Evolutionary conservation across 2,888 invertebrate species (phyloP).

Genomic region (Nasonovia ribisnigri): DNA sequence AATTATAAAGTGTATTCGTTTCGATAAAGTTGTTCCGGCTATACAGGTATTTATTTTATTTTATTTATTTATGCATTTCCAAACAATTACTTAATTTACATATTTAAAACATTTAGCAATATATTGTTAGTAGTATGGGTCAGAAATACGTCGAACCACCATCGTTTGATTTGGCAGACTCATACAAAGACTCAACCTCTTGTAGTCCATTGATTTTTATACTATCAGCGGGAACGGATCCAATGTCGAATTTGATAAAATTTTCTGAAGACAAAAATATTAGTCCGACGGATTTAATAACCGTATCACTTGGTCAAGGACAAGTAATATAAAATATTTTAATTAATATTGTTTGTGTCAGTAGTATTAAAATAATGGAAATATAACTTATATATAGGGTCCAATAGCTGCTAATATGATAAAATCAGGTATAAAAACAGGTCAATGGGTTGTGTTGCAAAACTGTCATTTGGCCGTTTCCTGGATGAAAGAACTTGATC

Average conservation of each 20-base stretch:
- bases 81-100: slow-evolving; percentile 49
- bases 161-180: slow-evolving; percentile 87
- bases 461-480: slow-evolving; percentile 95
- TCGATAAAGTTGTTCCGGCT: slow-evolving; percentile 91
- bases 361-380: neutral
- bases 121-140: slow-evolving; percentile 74
- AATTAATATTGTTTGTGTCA: neutral
- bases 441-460: slow-evolving; percentile 94
- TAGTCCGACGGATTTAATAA: slow-evolving; percentile 76
- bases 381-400: slow-evolving; percentile 74
- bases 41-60: slow-evolving; percentile 72
- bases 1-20: slow-evolving; percentile 83
- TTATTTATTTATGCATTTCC: neutral
- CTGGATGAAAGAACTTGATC: slow-evolving; percentile 94
- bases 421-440: slow-evolving; percentile 78
- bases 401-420: slow-evolving; percentile 88
- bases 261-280: slow-evolving; percentile 87
- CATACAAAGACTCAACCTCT: slow-evolving; percentile 88
- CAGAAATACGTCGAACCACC: slow-evolving; percentile 88
- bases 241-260: slow-evolving; percentile 89
- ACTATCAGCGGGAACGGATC: slow-evolving; percentile 92
- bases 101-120: slow-evolving; percentile 44
- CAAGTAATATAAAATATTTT: slow-evolving; percentile 73
- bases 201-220: slow-evolving; percentile 91
- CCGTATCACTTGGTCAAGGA: slow-evolving; percentile 87